Evolutionary conservation across 1,140 invertebrate genomes (phyloP).

Genomic region (Glomeris maerens): DNA sequence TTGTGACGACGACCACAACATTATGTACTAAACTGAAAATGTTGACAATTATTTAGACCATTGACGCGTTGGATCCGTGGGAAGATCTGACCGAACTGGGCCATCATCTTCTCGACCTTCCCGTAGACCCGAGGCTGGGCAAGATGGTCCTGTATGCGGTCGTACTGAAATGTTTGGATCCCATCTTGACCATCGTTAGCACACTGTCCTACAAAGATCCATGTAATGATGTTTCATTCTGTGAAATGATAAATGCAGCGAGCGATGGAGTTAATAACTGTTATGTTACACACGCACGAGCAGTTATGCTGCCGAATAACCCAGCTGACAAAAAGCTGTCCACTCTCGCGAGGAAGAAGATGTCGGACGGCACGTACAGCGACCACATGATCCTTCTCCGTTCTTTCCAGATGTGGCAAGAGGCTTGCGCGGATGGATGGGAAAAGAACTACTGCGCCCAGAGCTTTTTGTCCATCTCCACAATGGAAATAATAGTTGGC

Average conservation of each 20-base stretch:
- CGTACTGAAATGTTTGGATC: constrained; percentile 85
- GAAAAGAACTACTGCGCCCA: constrained; percentile 61
- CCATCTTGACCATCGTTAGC: constrained; percentile 81
- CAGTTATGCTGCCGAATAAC: constrained; percentile 58
- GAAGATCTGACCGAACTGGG: constrained; percentile 79
- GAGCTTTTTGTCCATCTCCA: constrained; percentile 61
- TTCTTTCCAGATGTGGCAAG: constrained; percentile 64
- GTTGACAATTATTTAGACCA: constrained; percentile 49
- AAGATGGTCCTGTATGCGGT: constrained; percentile 84
- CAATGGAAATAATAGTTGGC: constrained; percentile 68
- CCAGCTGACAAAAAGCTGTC: constrained; percentile 48
- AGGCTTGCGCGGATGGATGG: constrained; percentile 47
- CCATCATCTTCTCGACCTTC: constrained; percentile 69
- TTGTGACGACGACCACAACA: too few relatives aligned
- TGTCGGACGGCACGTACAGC: constrained; percentile 61
- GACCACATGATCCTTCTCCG: constrained; percentile 82
- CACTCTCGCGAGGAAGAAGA: constrained; percentile 44
- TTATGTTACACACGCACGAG: constrained; percentile 42
- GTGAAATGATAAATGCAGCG: too few relatives aligned
- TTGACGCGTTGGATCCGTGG: constrained; percentile 65
- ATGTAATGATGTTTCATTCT: too few relatives aligned
- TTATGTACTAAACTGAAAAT: too few relatives aligned
- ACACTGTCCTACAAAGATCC: constrained; percentile 61
- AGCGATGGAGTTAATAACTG: not conserved
- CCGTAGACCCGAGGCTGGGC: constrained; percentile 75